Base-by-base conservation (phyloP, 2,797 vertebrate genomes). In the Mareca strepera region DNA sequence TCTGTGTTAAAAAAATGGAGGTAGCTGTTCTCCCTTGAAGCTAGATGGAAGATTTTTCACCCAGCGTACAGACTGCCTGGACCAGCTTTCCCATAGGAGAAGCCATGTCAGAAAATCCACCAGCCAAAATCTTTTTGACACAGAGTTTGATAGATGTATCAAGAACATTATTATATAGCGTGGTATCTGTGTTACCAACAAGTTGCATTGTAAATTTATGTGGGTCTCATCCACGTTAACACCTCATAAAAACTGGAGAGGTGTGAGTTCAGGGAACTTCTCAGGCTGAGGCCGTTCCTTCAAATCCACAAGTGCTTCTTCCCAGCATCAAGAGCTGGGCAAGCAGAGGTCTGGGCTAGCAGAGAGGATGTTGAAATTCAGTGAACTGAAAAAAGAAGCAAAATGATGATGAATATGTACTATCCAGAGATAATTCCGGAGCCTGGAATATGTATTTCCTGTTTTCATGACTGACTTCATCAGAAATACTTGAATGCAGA, bases 401-500 rank as follows among this genome's bases (percentile, higher is more conserved):
- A 66, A 79, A 91, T 29, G 59, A 80, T 93, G 43, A 92, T 93
- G 50, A 95, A 91, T 94, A 73, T 94, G 68, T 91, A 78, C 88
- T 93, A 91, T 69, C 69, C 88, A 86, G 88, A 95, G 91, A 46
- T 59, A 55, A 70, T 89, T 90, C 67, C 92, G 80, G 39, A 81
- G 59, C 72, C 41, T 86, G 82, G 80, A 86, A 67, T 95, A 70
- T 93, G 78, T 83, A 75, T 92, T 96, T 96, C 94, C 94, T 96
- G 96, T 94, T 96, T 94, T 90, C 91, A 72, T 94, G 56, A 91
- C 68, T 89, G 26, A 68, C 21, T 93, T 94, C 82, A 52, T 92
- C 82, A 84, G 67, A 90, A 93, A 77, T 84, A 79, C 63, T 96
- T 90, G 76, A 88, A 82, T 59, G 70, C 70, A 94, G 74, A 88